Percentiles rank a stretch among this genome's conserved stretches.
Conservation (phyloP, 2,888 invertebrate species). For the Drosophila kokeensis region DNA sequence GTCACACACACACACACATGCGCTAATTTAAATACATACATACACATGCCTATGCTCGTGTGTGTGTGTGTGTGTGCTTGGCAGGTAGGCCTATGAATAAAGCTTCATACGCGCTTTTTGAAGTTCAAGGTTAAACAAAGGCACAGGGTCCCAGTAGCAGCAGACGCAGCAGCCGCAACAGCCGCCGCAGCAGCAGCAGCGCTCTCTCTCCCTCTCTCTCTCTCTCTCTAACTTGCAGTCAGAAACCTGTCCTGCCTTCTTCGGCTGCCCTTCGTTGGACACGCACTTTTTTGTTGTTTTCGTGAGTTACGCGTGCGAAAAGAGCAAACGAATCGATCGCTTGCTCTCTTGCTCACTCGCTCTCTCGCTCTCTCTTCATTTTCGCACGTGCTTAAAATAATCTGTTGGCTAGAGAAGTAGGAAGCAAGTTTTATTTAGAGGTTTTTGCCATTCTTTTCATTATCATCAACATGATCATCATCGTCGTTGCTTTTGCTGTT, state of each 20-base stretch:
- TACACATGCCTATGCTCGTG: not conserved
- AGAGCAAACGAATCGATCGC: not conserved
- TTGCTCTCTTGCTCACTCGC: not conserved
- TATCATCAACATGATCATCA: slow-evolving; percentile 2
- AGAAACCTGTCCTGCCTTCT: slow-evolving; percentile 61
- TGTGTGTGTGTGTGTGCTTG: slow-evolving; percentile 22
- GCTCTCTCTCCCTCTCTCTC: not conserved
- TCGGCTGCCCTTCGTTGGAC: slow-evolving; percentile 20
- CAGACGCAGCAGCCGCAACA: not conserved
- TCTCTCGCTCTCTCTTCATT: slow-evolving; percentile 1
- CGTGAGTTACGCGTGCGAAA: slow-evolving; percentile 19
- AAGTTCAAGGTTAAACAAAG: slow-evolving; percentile 84
- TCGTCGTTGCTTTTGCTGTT: slow-evolving; percentile 9
- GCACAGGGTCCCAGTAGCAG: slow-evolving; percentile 16
- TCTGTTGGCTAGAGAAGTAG: slow-evolving; percentile 50
- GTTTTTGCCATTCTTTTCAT: slow-evolving; percentile 39
- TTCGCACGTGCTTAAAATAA: slow-evolving; percentile 13
- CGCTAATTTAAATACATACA: slow-evolving; percentile 49
- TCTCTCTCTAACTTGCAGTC: slow-evolving; percentile 14
- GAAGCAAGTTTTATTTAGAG: slow-evolving; percentile 63
- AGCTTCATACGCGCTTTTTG: slow-evolving; percentile 68
- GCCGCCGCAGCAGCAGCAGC: not conserved
- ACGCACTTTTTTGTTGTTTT: slow-evolving; percentile 44
- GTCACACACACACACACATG: slow-evolving; percentile 42
- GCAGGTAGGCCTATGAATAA: slow-evolving; percentile 72